Evolutionary conservation across 1,140 invertebrate species (phyloP).

Genomic region (Heliconius hewitsoni): DNA sequence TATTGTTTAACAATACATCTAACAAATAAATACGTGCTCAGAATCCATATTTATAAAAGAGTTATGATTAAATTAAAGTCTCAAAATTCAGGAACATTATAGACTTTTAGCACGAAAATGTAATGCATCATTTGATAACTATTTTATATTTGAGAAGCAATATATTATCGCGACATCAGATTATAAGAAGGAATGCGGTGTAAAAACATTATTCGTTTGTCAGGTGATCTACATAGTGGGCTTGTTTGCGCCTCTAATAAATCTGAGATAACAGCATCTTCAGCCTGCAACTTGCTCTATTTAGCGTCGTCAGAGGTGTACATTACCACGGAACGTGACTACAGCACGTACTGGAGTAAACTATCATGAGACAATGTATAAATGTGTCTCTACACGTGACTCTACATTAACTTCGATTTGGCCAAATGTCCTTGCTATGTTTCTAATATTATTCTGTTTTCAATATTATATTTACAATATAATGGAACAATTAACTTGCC

Average conservation of each 20-base stretch:
- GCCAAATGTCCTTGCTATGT: constrained; percentile 29
- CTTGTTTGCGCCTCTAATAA: constrained; percentile 56
- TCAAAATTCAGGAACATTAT: not conserved
- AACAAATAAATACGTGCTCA: too few relatives aligned
- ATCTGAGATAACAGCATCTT: constrained; percentile 55
- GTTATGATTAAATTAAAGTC: not conserved
- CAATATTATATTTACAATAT: constrained; percentile 32
- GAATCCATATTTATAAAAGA: too few relatives aligned
- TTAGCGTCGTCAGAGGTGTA: constrained; percentile 33
- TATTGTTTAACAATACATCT: too few relatives aligned
- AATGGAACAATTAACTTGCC: constrained; percentile 18
- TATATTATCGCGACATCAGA: constrained; percentile 67
- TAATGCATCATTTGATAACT: constrained; percentile 60
- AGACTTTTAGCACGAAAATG: constrained; percentile 27
- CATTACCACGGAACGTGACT: constrained; percentile 55
- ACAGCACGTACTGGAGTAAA: constrained; percentile 60
- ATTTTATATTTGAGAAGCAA: constrained; percentile 56
- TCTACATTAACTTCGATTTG: constrained; percentile 28
- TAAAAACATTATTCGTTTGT: constrained; percentile 75
- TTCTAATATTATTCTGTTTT: constrained; percentile 31
- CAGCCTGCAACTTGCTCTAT: constrained; percentile 43
- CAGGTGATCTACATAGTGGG: constrained; percentile 70
- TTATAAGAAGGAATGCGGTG: constrained; percentile 68
- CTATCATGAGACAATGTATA: constrained; percentile 53
- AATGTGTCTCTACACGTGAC: constrained; percentile 42